Evolutionary conservation across 2,888 invertebrate genomes (phyloP), one percentile per base, ranked within the genome.

Genomic region (Achlya flavicornis): DNA sequence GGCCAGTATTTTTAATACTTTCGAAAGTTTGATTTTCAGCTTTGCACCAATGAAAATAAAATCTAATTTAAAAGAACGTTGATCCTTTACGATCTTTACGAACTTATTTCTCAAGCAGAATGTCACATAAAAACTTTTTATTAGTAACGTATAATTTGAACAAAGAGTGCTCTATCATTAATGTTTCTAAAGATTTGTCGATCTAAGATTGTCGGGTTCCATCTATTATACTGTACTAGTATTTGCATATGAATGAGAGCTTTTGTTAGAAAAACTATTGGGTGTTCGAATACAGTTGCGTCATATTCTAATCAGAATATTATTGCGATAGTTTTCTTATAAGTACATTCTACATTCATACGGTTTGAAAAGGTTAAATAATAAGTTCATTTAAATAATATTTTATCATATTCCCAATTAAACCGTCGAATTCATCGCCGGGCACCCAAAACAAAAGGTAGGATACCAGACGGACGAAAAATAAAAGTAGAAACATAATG

Each of bases 401-500:
- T 43, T 60, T 60, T 60, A 73, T 65, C 70, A 69, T 35, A n/a
- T 46, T 70, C 72, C 73, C 77, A 83, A 83, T 81, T 83, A 81
- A 78, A 81, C 78, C 78, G 79, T 85, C 85, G 83, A 86, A 86
- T 86, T 83, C 81, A 19, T 53, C 48, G 48, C 19, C 19, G 10
- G 19, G 82, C 66, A 65, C 81, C 77, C 83, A 85, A 89, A 90
- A 90, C 89, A 84, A 91, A 85, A 87, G 82, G 85, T 79, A 75
- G 77, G 77, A 60, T 43, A 76, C 87, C 85, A 88, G 89, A 88
- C 88, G 60, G 60, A 41, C 43, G 60, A 83, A 80, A 80, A 88
- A 88, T 89, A 89, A 87, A 87, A 85, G 76, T 77, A 78, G 81
- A 84, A 85, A 88, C 86, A 89, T 89, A 85, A 86, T 85, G 88